phyloP scores from a whole-genome alignment of 1,140 invertebrate species.

The Micrasema minimum region DNA sequence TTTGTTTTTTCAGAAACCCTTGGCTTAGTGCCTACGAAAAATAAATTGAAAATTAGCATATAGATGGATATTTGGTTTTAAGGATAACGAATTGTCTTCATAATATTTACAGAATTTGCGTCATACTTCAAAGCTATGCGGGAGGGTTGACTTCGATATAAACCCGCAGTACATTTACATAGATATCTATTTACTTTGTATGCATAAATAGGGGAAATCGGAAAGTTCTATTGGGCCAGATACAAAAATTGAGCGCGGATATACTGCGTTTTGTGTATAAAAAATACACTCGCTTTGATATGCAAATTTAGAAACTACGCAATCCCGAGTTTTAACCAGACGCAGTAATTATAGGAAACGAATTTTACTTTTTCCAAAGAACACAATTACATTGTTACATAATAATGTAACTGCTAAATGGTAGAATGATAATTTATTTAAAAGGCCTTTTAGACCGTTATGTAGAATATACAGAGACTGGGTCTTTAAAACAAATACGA shows the following conservation, averaged over 20 bases:
- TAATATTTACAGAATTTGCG: conserved; percentile 39
- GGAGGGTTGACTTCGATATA: neutral
- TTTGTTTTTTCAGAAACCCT: conserved; percentile 36
- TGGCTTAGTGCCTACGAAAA: conserved; percentile 50
- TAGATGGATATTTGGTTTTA: conserved; percentile 53
- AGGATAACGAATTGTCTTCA: conserved; percentile 54
- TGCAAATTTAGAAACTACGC: conserved; percentile 49
- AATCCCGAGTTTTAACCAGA: conserved; percentile 42
- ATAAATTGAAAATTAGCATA: conserved; percentile 55
- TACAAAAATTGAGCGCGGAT: no score
- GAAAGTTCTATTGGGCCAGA: no score
- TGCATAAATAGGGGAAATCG: no score
- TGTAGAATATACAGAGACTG: conserved; percentile 19
- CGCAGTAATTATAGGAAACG: conserved; percentile 12
- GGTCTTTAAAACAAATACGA: conserved; percentile 4
- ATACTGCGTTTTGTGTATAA: no score
- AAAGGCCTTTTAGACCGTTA: conserved; percentile 1
- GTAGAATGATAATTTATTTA: neutral
- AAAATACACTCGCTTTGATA: conserved; percentile 49
- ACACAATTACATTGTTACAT: no score
- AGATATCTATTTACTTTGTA: no score
- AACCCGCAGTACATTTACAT: no score
- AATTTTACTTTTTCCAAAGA: neutral
- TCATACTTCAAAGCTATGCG: conserved; percentile 15
- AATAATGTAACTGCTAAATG: no score